Base-by-base conservation (phyloP, 2,113 vertebrate genomes). In the Nibea coibor region DNA sequence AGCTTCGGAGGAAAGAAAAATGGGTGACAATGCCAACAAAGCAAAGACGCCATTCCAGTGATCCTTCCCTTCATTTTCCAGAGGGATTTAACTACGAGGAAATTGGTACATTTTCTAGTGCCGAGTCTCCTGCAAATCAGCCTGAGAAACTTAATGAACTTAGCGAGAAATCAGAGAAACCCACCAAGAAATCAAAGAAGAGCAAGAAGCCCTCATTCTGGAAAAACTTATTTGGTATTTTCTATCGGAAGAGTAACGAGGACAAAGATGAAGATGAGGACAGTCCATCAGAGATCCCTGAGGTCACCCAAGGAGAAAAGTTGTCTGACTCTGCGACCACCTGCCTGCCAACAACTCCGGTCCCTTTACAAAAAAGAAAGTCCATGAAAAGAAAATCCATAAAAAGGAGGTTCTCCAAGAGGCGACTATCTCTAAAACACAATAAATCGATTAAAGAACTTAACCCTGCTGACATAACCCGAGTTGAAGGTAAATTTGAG, bases 221-320 rank as follows among this genome's bases (percentile, higher is more conserved):
- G 93, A 98, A 96, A 88, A 87, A 6, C 0, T 0, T 97, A 2
- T 0, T 96, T 3, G 94, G 83, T 48, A 59, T 96, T 16, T 88
- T 98, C 72, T 78, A 94, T 31, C 94, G 71, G 80, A 95, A 75
- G 20, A 89, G 68, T 14, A 48, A 35, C 0, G 96, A 97, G 45
- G 96, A 97, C 2, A 91, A 93, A 63, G 95, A 92, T 9, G 95
- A 96, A 20, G 96, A 95, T 66, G 89, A 80, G 0, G 4, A 68
- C 10, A 2, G 8, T 57, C 43, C 57, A 0, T 14, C 63, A 35
- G 51, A 78, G 69, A 19, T 5, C 19, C 24, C 68, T 0, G 61
- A 26, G 19, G 6, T 26, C 11, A 2, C n/a, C 3, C 7, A 39
- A 57, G 47, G 2, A 4, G 47, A 45, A 5, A 12, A 54, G 53